Evolutionary conservation across 2,888 invertebrate genomes (phyloP).

Genomic region (Bedellia somnulentella): DNA sequence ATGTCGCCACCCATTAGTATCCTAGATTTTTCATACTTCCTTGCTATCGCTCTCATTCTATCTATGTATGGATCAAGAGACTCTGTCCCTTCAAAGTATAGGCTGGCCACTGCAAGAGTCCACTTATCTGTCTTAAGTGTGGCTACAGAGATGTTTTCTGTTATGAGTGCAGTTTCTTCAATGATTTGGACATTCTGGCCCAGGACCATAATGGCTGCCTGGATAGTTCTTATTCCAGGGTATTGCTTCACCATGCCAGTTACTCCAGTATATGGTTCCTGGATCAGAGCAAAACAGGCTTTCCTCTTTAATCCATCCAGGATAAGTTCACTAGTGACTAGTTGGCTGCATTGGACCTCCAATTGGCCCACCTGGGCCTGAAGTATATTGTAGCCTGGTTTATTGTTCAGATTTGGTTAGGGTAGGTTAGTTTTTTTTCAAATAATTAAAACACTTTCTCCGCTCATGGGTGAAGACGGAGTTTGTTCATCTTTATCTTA

Average conservation of each 20-base stretch:
- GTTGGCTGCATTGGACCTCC: too few species aligned
- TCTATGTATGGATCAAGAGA: conserved; percentile 8
- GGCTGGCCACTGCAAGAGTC: conserved; percentile 4
- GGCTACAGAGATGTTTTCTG: too few species aligned
- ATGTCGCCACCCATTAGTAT: conserved; percentile 6
- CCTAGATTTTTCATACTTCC: neutral
- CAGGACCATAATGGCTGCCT: conserved; percentile 6
- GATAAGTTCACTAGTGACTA: too few species aligned
- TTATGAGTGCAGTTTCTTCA: neutral
- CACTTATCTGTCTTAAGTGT: neutral
- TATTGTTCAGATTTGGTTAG: too few species aligned
- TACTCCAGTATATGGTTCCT: conserved; percentile 5
- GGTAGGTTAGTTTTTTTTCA: too few species aligned
- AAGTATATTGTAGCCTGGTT: too few species aligned
- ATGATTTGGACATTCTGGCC: neutral
- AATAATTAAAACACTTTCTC: too few species aligned
- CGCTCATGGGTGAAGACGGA: too few species aligned
- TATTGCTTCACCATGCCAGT: conserved; percentile 1
- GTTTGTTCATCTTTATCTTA: too few species aligned
- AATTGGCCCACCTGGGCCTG: too few species aligned
- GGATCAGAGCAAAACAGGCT: conserved; percentile 1
- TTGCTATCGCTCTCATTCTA: neutral
- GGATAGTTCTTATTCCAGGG: neutral
- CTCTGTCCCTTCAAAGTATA: conserved; percentile 12
- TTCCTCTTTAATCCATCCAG: too few species aligned